Evolutionary conservation across 2,888 invertebrate species (phyloP), one percentile per base, ranked within the genome.

Genomic region (Cordilura impudica): DNA sequence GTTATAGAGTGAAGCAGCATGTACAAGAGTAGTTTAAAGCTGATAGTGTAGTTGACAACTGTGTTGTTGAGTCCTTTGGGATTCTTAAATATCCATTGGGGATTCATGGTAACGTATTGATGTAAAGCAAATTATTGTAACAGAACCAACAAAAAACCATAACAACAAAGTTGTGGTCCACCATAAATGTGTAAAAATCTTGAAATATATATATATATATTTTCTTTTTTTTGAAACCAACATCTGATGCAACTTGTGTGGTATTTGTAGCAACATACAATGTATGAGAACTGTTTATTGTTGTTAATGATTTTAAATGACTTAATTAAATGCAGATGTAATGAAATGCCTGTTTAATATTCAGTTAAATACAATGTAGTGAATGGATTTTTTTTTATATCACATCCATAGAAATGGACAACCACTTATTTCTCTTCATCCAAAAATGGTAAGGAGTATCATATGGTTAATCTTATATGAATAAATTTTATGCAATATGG

Each of bases 301-400:
- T 39, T n/a, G 18, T 71, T 67, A 75, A 79, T 79, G 79, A 75
- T 71, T 75, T 72, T 72, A 74, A 79, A 75, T 72, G 63, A 75
- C 79, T 79, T 79, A 79, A 79, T 79, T 79, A 79, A 61, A 51
- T 71, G 67, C 75, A 66, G 74, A 75, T 75, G 69, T 56, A 70
- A 76, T 76, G 69, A 76, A 76, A 65, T 65, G 63, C 18, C 70
- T 70, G 56, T 76, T 69, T 70, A 75, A 75, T 63, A 69, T 56
- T 2, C 35, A 39, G 35, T 39, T 39, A 4, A 1, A 39, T 63
- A 76, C 63, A 76, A 63, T 63, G 43, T 14, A 35, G 21, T 51
- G 21, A 29, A 54, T 18, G 10, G 23, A 47, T 56, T 45, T 39
- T 8, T 23, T 23, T 60, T 19, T 58, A 29, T 35, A 35, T 21